Evolutionary conservation across 2,888 invertebrate genomes (phyloP).

Genomic region (Linnaemya tessellans): DNA sequence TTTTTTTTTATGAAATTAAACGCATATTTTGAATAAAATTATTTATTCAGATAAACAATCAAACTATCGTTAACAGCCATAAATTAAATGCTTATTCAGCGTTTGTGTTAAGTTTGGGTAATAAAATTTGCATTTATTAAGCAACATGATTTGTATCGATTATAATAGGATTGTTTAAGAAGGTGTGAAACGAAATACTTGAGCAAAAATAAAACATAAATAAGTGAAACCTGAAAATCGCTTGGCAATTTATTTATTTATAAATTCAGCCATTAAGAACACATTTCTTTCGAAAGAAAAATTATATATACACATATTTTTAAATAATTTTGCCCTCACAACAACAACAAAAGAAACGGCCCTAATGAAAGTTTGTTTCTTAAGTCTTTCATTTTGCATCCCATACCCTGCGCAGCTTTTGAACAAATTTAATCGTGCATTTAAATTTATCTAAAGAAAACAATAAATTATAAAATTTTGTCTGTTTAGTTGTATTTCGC

Average conservation of each 20-base stretch:
- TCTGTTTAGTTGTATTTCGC: not conserved
- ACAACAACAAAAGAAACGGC: not conserved
- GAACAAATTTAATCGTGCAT: constrained; percentile 5
- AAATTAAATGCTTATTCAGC: not conserved
- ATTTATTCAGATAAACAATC: not conserved
- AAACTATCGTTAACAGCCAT: not conserved
- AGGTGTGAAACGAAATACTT: not conserved
- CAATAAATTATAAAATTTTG: constrained; percentile 5
- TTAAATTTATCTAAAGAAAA: constrained; percentile 31
- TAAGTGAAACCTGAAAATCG: no score
- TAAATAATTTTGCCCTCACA: not conserved
- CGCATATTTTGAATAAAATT: not conserved
- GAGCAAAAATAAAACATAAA: not conserved
- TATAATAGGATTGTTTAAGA: not conserved
- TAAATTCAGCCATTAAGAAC: no score
- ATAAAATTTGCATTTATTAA: constrained; percentile 8
- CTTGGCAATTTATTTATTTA: no score
- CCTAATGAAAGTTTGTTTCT: constrained; percentile 14
- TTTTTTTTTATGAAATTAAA: not conserved
- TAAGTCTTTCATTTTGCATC: constrained; percentile 17
- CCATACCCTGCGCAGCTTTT: not conserved
- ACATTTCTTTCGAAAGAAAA: no score
- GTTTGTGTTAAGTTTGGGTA: not conserved
- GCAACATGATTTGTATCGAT: not conserved
- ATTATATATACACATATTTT: no score